Evolutionary conservation across 2,113 vertebrate species (phyloP).

Genomic region (Sprattus sprattus): DNA sequence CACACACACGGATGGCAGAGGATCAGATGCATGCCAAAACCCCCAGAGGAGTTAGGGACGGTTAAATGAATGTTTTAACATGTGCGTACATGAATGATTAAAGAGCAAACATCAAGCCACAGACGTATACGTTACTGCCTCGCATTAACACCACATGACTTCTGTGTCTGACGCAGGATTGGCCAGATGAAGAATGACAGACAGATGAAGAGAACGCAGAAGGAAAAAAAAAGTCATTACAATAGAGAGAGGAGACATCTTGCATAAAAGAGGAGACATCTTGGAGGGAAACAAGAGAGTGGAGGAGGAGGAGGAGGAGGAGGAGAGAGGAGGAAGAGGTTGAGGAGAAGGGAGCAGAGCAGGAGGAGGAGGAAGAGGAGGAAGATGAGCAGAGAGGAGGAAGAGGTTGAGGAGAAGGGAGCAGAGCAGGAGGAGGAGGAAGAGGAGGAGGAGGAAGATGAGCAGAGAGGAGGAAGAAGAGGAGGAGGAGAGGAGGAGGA

Average conservation of each 20-base stretch:
- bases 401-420: no score
- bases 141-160: not conserved
- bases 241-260: no score
- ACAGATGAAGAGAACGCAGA: not conserved
- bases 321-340: slow-evolving; percentile 39
- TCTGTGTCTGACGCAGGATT: not conserved
- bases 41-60: not conserved
- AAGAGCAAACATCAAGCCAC: slow-evolving; percentile 5
- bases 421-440: not conserved
- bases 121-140: not conserved
- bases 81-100: not conserved
- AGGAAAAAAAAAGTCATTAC: slow-evolving; percentile 14
- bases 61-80: not conserved
- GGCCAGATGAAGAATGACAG: not conserved
- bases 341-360: no score
- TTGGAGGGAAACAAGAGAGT: slow-evolving; percentile 40
- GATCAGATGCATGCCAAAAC: not conserved
- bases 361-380: no score
- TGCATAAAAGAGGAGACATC: slow-evolving; percentile 57
- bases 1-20: not conserved
- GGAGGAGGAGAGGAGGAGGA: slow-evolving; percentile 47
- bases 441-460: not conserved
- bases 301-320: not conserved
- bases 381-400: no score
- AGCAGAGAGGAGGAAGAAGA: no score